Percentiles rank a stretch among this genome's conserved stretches.
Evolutionary conservation across 1,140 invertebrate genomes (phyloP).

Genomic region (Drosophila busckii): DNA sequence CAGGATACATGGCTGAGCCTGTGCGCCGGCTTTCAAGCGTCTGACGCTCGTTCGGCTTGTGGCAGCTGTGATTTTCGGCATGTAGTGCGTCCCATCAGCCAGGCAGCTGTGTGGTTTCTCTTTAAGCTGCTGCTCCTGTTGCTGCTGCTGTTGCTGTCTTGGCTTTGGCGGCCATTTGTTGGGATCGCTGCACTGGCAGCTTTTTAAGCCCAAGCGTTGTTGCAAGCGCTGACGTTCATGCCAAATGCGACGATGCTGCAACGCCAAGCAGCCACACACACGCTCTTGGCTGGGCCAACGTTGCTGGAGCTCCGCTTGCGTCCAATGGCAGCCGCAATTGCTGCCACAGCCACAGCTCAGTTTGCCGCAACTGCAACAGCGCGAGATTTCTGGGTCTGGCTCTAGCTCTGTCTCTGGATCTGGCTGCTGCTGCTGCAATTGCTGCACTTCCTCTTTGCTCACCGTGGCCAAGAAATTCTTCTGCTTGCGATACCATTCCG

Average conservation of each 20-base stretch:
- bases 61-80: not conserved
- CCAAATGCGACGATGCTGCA: too few relatives aligned
- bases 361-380: not conserved
- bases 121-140: not conserved
- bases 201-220: not conserved
- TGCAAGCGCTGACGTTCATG: not conserved
- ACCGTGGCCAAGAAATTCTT: slow-evolving; percentile 44
- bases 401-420: not conserved
- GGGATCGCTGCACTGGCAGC: not conserved
- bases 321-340: too few relatives aligned
- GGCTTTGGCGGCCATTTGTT: not conserved
- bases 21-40: too few relatives aligned
- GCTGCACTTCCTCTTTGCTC: not conserved
- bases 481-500: slow-evolving; percentile 63
- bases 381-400: not conserved
- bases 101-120: not conserved
- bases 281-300: too few relatives aligned
- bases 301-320: too few relatives aligned
- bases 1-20: too few relatives aligned
- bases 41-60: not conserved
- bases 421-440: slow-evolving; percentile 1
- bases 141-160: not conserved
- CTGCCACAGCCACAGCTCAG: too few relatives aligned
- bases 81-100: not conserved
- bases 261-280: too few relatives aligned